phyloP scores from a whole-genome alignment of 53 echinoderm and acorn worm genomes.

The Pentamera pediparva region DNA sequence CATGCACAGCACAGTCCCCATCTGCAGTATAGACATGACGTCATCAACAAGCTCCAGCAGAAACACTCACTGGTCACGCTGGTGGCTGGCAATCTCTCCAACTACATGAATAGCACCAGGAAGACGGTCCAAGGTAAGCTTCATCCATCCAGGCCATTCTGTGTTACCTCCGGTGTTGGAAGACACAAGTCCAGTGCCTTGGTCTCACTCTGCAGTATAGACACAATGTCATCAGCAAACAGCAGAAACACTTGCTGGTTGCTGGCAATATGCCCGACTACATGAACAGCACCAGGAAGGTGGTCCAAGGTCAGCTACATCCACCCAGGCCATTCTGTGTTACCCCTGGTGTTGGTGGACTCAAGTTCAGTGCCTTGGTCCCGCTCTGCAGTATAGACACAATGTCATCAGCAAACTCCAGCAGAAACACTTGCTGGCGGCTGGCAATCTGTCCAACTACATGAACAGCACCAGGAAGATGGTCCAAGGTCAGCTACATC shows the following conservation, averaged over 20 bases:
- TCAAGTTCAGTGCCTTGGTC: too few species aligned
- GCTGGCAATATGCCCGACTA: slow-evolving; percentile 92
- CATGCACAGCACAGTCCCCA: slow-evolving; percentile 91
- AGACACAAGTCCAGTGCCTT: too few species aligned
- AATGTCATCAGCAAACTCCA: slow-evolving; percentile 96
- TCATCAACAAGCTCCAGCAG: slow-evolving; percentile 90
- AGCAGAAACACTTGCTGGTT: slow-evolving; percentile 89
- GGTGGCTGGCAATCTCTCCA: slow-evolving; percentile 93
- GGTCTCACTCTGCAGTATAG: slow-evolving; percentile 66
- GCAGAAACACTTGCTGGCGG: slow-evolving; percentile 83
- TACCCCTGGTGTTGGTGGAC: too few species aligned
- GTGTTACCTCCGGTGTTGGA: neutral
- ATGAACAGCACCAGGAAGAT: slow-evolving; percentile 87
- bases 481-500: slow-evolving; percentile 90
- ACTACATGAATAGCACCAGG: slow-evolving; percentile 85
- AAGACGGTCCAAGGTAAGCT: slow-evolving; percentile 90
- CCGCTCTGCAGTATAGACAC: slow-evolving; percentile 91
- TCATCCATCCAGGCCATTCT: neutral
- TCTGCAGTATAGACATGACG: slow-evolving; percentile 92
- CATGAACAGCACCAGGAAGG: slow-evolving; percentile 85
- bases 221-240: slow-evolving; percentile 93
- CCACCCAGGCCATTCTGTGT: too few species aligned
- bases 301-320: slow-evolving; percentile 91
- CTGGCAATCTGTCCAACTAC: slow-evolving; percentile 90
- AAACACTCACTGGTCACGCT: slow-evolving; percentile 92